A percentile compares a stretch with the other conserved stretches of the same genome.
Conservation (phyloP, 1,140 invertebrate species). For the Drosophila mojavensis region DNA sequence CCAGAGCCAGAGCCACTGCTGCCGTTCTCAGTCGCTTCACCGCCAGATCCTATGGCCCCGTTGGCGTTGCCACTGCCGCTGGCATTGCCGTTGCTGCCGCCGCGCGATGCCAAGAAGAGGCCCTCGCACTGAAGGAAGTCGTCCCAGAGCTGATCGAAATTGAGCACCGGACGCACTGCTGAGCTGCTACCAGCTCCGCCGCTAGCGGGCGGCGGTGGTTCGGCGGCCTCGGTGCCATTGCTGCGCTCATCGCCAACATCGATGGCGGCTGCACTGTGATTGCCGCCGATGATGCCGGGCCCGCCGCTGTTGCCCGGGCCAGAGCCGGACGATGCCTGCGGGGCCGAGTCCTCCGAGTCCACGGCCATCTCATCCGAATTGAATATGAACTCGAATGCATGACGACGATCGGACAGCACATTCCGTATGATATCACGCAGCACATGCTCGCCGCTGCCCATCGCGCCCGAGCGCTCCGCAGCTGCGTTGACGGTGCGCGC, state of each 20-base stretch:
- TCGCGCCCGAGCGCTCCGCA: slow-evolving; percentile 55
- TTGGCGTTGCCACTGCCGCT: background rate
- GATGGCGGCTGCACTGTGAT: slow-evolving; percentile 72
- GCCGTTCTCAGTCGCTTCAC: slow-evolving; percentile 31
- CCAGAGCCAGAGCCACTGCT: background rate
- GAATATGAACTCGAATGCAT: slow-evolving; percentile 77
- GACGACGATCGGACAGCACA: slow-evolving; percentile 72
- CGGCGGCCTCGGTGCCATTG: slow-evolving; percentile 67
- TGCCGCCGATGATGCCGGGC: slow-evolving; percentile 9
- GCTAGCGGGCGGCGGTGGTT: slow-evolving; percentile 57
- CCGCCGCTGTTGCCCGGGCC: slow-evolving; percentile 36
- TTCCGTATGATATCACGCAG: slow-evolving; percentile 74
- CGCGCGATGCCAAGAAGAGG: slow-evolving; percentile 60
- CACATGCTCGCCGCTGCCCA: slow-evolving; percentile 71
- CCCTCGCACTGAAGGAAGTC: slow-evolving; percentile 78
- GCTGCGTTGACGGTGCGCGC: slow-evolving; percentile 44
- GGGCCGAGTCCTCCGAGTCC: slow-evolving; percentile 58
- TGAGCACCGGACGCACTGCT: slow-evolving; percentile 59
- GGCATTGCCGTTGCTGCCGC: slow-evolving; percentile 19
- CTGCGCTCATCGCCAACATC: slow-evolving; percentile 85
- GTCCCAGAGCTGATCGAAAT: slow-evolving; percentile 78
- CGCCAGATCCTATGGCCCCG: background rate
- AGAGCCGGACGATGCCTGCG: slow-evolving; percentile 6
- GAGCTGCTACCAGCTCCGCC: background rate
- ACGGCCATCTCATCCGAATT: slow-evolving; percentile 76